Percentiles rank a stretch among this genome's conserved stretches.
Conservation (phyloP, 2,797 vertebrate species). For the Clarias laeviceps region DNA sequence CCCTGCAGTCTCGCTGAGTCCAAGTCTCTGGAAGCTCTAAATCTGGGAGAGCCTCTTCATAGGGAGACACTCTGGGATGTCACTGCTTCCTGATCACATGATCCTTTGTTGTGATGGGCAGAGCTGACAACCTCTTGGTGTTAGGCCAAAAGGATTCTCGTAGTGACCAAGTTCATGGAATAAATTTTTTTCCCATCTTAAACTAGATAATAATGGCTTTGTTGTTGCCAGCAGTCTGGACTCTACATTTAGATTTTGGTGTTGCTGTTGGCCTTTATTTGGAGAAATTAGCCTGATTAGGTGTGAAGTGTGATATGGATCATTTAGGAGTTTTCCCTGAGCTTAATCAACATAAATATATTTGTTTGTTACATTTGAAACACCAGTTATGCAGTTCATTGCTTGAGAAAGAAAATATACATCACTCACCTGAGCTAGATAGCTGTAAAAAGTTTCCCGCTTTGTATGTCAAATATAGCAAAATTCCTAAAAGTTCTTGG, state of each 20-base stretch:
- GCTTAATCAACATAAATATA: too few species aligned
- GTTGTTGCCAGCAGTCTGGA: neutral
- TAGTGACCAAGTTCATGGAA: neutral
- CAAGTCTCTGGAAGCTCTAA: slow-evolving; percentile 2
- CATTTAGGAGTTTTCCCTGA: neutral
- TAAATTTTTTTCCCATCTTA: neutral
- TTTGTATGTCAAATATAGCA: too few species aligned
- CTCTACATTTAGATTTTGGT: neutral
- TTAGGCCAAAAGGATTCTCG: slow-evolving; percentile 17
- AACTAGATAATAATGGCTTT: neutral
- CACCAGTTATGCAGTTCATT: too few species aligned
- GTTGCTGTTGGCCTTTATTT: neutral
- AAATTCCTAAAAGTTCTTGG: too few species aligned
- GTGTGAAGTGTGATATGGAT: neutral
- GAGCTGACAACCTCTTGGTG: slow-evolving; percentile 20
- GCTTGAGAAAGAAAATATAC: too few species aligned
- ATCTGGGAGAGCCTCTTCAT: slow-evolving; percentile 4
- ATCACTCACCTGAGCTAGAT: too few species aligned
- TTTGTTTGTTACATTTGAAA: too few species aligned
- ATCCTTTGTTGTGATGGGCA: slow-evolving; percentile 59
- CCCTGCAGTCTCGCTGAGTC: neutral
- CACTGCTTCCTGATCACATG: slow-evolving; percentile 70
- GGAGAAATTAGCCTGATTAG: neutral
- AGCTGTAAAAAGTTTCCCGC: too few species aligned
- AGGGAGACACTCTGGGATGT: slow-evolving; percentile 33